These are phyloP conservation scores for Oxygymnocypris stewartii DNA, from an alignment of 2,113 vertebrate species.

Conservation along the genomic window DNA sequence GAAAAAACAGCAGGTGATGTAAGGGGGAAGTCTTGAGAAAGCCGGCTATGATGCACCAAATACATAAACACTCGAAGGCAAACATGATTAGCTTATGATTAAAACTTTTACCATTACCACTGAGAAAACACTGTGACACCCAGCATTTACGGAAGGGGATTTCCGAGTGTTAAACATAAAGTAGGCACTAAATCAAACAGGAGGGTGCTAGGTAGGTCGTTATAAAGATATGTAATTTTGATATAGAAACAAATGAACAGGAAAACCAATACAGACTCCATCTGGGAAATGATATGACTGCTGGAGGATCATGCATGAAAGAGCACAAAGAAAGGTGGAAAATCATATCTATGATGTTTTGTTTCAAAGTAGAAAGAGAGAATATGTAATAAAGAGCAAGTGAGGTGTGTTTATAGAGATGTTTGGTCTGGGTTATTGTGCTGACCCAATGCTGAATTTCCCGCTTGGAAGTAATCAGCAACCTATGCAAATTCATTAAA, in stretches of 20 bases:
- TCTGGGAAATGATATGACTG: slow-evolving; percentile 21
- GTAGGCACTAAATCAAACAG: slow-evolving; percentile 25
- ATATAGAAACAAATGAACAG: slow-evolving; percentile 39
- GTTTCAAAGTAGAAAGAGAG: slow-evolving; percentile 5
- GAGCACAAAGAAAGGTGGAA: slow-evolving; percentile 5
- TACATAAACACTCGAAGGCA: neutral
- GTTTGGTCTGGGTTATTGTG: slow-evolving; percentile 24
- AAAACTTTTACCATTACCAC: slow-evolving; percentile 16
- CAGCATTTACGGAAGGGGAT: slow-evolving; percentile 35
- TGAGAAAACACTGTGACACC: slow-evolving; percentile 33
- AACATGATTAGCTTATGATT: slow-evolving; percentile 19
- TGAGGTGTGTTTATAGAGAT: neutral
- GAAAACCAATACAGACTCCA: slow-evolving; percentile 19
- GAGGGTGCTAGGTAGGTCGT: slow-evolving; percentile 1
- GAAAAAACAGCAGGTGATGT: slow-evolving; percentile 24
- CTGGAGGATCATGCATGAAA: slow-evolving; percentile 25
- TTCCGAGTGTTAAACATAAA: slow-evolving; percentile 47
- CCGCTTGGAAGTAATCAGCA: slow-evolving; percentile 25
- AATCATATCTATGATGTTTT: neutral
- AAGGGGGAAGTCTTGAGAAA: neutral
- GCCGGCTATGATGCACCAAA: slow-evolving; percentile 3
- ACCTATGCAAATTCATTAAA: slow-evolving; percentile 50
- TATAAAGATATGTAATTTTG: slow-evolving; percentile 31
- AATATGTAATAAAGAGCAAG: neutral
- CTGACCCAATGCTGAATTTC: slow-evolving; percentile 44